Base-by-base conservation (phyloP, 1,140 invertebrate species). In the Brachionus calyciflorus region DNA sequence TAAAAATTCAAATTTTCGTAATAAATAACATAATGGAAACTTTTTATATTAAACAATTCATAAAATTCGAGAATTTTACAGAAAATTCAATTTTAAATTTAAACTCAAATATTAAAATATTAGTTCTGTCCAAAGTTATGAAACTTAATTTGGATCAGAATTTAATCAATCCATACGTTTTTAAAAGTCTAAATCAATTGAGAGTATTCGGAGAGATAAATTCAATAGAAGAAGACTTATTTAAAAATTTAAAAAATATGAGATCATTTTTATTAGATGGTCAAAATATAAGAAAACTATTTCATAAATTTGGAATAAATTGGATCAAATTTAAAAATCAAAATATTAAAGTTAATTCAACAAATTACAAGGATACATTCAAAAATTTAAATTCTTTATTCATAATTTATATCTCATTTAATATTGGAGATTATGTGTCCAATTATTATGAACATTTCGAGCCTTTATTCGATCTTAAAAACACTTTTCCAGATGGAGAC, bases 251-350 rank as follows among this genome's bases (percentile, higher is more conserved):
- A 2, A 21, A 21, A 55, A 12, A 28, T 12, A 17, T 55, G n/a
- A 55, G 30, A 55, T 3, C n/a, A 10, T 9, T 55, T 10, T 9
- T 55, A 28, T 55, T 55, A 55, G 24, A 55, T 28, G 51, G 51
- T 28, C 51, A 55, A 55, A 28, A 55, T 55, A 10, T 26, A 10
- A 55, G 51, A 55, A 55, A n/a, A 55, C 51, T 55, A 28, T 55
- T 55, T 26, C 24, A 28, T 26, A 55, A 12, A 55, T 28, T 55
- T 9, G 51, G 51, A 55, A 55, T 28, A 55, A 55, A 55, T 55
- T 55, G 51, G 51, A 26, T 55, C n/a, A 55, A 55, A 55, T 28
- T 28, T 10, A 28, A 28, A 26, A 55, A 55, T 14, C 24, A 55
- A 55, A 2, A 55, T 28, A 55, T 55, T 24, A 28, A 28, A 10